phyloP scores from a whole-genome alignment of 2,113 vertebrate species.

The Rallus limicola region DNA sequence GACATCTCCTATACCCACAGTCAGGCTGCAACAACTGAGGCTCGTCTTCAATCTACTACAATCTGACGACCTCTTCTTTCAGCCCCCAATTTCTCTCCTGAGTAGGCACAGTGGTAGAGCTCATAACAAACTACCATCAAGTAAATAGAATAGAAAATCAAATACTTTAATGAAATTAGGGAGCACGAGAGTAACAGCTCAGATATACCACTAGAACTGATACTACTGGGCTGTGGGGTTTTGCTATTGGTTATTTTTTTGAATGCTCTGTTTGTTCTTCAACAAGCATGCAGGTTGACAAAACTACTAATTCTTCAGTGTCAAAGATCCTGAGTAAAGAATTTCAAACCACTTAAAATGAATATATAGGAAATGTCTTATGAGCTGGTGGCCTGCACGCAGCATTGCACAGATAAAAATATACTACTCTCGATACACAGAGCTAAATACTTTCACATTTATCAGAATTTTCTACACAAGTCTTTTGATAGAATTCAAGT shows the following conservation, averaged over 20 bases:
- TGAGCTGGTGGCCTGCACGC: slow-evolving; percentile 82
- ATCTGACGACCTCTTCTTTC: not conserved
- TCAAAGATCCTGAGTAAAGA: slow-evolving; percentile 79
- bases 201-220: slow-evolving; percentile 58
- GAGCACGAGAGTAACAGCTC: slow-evolving; percentile 57
- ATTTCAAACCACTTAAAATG: slow-evolving; percentile 75
- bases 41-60: not conserved
- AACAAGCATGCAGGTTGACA: slow-evolving; percentile 68
- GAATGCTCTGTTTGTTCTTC: slow-evolving; percentile 60
- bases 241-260: not conserved
- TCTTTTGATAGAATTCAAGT: slow-evolving; percentile 72
- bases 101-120: not conserved
- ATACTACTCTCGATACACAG: slow-evolving; percentile 77
- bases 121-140: slow-evolving; percentile 31
- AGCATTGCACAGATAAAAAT: slow-evolving; percentile 82
- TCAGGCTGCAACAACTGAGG: too few species aligned
- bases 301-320: slow-evolving; percentile 56
- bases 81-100: not conserved
- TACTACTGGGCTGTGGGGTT: slow-evolving; percentile 40
- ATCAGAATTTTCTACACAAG: slow-evolving; percentile 75
- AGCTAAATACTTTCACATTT: slow-evolving; percentile 80
- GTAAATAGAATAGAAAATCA: slow-evolving; percentile 56
- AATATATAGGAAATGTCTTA: slow-evolving; percentile 66
- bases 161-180: slow-evolving; percentile 67
- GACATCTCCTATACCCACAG: accelerated